Base-by-base conservation (phyloP, 2,888 invertebrate species). In the Crepidodera aurea region DNA sequence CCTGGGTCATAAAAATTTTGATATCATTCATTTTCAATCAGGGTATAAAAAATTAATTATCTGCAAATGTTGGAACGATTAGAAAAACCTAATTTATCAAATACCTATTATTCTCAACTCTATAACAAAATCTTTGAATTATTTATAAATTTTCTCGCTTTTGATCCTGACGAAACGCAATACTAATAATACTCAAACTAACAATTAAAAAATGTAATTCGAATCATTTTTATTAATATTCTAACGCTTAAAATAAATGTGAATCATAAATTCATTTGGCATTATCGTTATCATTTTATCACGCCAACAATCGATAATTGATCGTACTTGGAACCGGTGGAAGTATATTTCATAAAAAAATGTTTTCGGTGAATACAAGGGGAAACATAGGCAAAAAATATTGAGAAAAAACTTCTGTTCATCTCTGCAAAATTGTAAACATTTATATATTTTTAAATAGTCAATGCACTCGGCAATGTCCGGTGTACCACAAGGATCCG, bases 101-200 rank as follows among this genome's bases (percentile, higher is more conserved):
- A n/a, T n/a, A n/a, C n/a, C n/a, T n/a, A n/a, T n/a, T n/a, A n/a
- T n/a, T n/a, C n/a, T n/a, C n/a, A n/a, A n/a, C n/a, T n/a, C n/a
- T n/a, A n/a, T n/a, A n/a, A n/a, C n/a, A n/a, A n/a, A n/a, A n/a
- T n/a, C n/a, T n/a, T n/a, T n/a, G n/a, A n/a, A n/a, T n/a, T n/a
- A n/a, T n/a, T n/a, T n/a, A n/a, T 22, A 34, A 34, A 34, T 34
- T n/a, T 34, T 34, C 34, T 34, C 13, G 34, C 34, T 12, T 34
- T n/a, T n/a, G 2, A 34, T 6, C 13, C 13, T 34, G 13, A 8
- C 12, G 2, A 48, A 51, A 22, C 40, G 51, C 44, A 56, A 34
- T 56, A 56, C 56, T 56, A 56, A 56, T 46, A 46, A 56, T 46
- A 56, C 46, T 34, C 46, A 34, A 53, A 53, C 12, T 37, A 53